phyloP scores from a whole-genome alignment of 2,113 vertebrate species.

The Archocentrus centrarchus region DNA sequence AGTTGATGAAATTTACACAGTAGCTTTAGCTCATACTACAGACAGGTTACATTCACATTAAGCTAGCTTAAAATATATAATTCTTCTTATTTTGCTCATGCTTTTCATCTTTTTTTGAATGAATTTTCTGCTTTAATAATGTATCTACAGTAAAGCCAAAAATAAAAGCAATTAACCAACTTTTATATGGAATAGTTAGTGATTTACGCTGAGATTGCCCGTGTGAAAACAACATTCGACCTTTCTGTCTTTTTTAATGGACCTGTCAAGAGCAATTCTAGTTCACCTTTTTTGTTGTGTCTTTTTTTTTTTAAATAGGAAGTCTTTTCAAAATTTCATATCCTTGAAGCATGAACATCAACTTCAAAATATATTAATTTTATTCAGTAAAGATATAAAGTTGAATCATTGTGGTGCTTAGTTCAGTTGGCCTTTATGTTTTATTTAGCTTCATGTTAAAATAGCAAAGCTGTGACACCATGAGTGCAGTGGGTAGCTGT shows the following conservation, averaged over 20 bases:
- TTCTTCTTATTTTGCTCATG: not conserved
- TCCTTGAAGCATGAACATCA: not conserved
- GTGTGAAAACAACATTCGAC: not conserved
- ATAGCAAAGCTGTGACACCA: not conserved
- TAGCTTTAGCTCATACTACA: not conserved
- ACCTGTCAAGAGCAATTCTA: not conserved
- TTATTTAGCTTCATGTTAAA: not conserved
- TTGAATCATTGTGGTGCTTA: not conserved
- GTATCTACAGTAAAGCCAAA: not conserved
- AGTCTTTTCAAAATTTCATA: not conserved
- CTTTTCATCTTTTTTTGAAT: not conserved
- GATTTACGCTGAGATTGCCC: not conserved
- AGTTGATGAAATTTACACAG: not conserved
- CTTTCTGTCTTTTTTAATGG: not conserved
- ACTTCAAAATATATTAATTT: not conserved
- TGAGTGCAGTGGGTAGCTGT: not conserved
- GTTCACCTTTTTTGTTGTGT: not conserved
- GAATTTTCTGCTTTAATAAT: accelerated
- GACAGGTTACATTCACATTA: not conserved
- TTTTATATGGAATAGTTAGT: not conserved
- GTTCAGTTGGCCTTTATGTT: not conserved
- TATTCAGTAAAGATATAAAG: not conserved
- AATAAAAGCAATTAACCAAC: not conserved
- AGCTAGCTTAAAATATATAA: not conserved
- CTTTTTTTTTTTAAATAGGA: not conserved